These are phyloP conservation scores for Chlorospingus semifuscus DNA, from an alignment of 2,797 vertebrate genomes.

Conservation along the genomic window DNA sequence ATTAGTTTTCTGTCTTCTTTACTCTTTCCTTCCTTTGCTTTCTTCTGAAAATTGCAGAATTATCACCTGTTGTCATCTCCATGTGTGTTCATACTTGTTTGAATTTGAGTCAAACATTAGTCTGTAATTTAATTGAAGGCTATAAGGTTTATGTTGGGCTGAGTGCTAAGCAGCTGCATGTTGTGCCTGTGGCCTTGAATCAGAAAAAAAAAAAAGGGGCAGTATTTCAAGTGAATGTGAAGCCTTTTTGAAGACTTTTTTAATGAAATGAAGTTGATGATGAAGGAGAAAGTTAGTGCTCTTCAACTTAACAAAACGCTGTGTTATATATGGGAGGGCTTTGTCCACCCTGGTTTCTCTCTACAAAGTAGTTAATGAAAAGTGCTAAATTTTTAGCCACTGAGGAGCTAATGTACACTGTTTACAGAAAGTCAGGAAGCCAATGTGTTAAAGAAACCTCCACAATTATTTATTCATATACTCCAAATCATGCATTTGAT, in stretches of 20 bases:
- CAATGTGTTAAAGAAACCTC: background rate
- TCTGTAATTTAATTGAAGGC: conserved; percentile 24
- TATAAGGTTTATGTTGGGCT: background rate
- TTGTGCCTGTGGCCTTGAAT: conserved; percentile 6
- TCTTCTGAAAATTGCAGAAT: conserved; percentile 35
- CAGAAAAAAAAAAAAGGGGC: background rate
- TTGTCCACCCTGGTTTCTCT: background rate
- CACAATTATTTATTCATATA: background rate
- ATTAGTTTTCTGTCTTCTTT: background rate
- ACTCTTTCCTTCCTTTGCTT: conserved; percentile 1
- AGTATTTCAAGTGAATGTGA: background rate
- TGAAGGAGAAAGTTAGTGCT: background rate
- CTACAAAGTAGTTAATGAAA: background rate
- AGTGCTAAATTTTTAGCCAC: background rate
- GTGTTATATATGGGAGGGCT: background rate
- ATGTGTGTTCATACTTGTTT: conserved; percentile 48
- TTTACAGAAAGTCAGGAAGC: background rate
- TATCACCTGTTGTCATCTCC: conserved; percentile 50
- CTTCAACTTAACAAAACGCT: background rate
- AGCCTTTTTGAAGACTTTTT: background rate
- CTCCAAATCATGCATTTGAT: background rate
- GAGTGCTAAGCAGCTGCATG: background rate
- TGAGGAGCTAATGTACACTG: background rate
- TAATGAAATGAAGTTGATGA: background rate
- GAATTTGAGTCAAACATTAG: conserved; percentile 38